These are phyloP conservation scores for Bubo bubo DNA, from an alignment of 2,113 vertebrate genomes.

Conservation along the genomic window DNA sequence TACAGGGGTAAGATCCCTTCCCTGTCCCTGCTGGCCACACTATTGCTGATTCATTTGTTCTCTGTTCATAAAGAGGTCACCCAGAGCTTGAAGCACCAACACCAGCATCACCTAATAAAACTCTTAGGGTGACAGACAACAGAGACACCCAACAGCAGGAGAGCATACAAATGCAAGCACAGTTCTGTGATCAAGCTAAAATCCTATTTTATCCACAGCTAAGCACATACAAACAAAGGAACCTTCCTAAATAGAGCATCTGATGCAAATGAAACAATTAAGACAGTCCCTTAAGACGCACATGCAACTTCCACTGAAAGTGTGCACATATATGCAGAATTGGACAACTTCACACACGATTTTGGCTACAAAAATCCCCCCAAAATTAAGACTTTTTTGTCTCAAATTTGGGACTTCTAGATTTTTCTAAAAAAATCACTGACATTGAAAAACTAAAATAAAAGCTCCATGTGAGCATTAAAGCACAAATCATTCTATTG, in stretches of 20 bases:
- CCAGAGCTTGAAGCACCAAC: background rate
- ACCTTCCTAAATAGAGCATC: background rate
- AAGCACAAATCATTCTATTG: background rate
- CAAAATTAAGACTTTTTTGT: background rate
- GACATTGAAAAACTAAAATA: background rate
- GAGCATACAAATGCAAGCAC: background rate
- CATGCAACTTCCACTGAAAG: background rate
- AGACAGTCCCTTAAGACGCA: background rate
- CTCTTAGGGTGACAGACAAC: background rate
- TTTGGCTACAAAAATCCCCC: background rate
- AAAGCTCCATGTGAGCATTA: background rate
- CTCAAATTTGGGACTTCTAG: background rate
- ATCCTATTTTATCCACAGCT: background rate
- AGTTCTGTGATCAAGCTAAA: background rate
- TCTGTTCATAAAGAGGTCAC: background rate
- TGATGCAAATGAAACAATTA: background rate
- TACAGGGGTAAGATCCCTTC: too few relatives aligned
- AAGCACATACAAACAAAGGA: background rate
- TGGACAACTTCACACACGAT: background rate
- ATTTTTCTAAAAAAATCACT: background rate
- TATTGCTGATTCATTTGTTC: background rate
- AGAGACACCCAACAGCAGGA: background rate
- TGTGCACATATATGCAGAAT: fast-evolving
- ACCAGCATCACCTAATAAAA: background rate
- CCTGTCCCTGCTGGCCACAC: too few relatives aligned